These are phyloP conservation scores for Erebia epiphron DNA, from an alignment of 2,888 invertebrate genomes.

Conservation along the genomic window DNA sequence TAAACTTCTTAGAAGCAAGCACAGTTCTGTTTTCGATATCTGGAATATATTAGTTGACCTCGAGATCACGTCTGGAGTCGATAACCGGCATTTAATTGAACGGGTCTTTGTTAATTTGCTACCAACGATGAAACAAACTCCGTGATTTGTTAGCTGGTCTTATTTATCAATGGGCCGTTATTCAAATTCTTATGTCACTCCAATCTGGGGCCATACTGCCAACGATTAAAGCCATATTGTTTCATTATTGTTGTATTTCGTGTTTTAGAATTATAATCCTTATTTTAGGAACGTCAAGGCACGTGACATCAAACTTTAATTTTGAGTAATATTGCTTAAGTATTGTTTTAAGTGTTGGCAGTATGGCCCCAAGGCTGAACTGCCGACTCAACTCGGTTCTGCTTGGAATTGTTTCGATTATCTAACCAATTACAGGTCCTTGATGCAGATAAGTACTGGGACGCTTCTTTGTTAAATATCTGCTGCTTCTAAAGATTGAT, in stretches of 20 bases:
- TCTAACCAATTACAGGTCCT: not conserved
- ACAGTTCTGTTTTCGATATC: slow-evolving; percentile 24
- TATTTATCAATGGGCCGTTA: slow-evolving; percentile 31
- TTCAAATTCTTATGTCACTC: slow-evolving; percentile 31
- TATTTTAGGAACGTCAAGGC: too few relatives aligned
- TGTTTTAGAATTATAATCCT: too few relatives aligned
- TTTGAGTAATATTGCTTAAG: too few relatives aligned
- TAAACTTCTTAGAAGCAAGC: slow-evolving; percentile 28
- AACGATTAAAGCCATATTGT: too few relatives aligned
- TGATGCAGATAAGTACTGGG: not conserved
- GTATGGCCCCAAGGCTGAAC: too few relatives aligned
- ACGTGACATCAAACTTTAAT: too few relatives aligned
- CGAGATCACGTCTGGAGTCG: slow-evolving; percentile 30
- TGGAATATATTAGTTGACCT: slow-evolving; percentile 37
- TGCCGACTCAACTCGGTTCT: slow-evolving; percentile 10
- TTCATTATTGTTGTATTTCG: too few relatives aligned
- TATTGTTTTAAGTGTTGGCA: too few relatives aligned
- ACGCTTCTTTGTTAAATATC: not conserved
- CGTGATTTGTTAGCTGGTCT: slow-evolving; percentile 24
- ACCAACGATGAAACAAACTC: slow-evolving; percentile 19
- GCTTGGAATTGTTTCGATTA: slow-evolving; percentile 16
- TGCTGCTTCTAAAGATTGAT: too few relatives aligned
- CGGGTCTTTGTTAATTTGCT: slow-evolving; percentile 32
- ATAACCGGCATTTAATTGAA: slow-evolving; percentile 28
- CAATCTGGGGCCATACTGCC: slow-evolving; percentile 17